These are phyloP conservation scores for Adelognathus sp. DNA, from an alignment of 2,888 invertebrate genomes.

Conservation along the genomic window DNA sequence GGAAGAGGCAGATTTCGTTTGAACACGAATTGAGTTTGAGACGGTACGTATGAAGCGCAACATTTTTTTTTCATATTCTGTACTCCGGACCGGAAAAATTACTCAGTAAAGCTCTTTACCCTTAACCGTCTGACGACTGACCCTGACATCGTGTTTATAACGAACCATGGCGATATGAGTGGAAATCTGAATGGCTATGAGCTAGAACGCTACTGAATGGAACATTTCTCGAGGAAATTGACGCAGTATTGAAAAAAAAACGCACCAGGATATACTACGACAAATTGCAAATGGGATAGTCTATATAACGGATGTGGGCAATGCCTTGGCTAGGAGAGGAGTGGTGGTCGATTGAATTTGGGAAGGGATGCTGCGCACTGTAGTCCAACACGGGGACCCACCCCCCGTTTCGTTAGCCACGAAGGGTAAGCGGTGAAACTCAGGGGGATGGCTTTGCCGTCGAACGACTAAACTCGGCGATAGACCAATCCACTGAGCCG, in stretches of 20 bases:
- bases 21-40: too few species aligned
- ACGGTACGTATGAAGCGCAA: too few species aligned
- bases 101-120: too few species aligned
- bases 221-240: neutral
- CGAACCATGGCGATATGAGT: too few species aligned
- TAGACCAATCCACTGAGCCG: slow-evolving; percentile 70
- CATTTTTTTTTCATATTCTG: too few species aligned
- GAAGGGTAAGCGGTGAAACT: slow-evolving; percentile 30
- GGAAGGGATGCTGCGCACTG: slow-evolving; percentile 63
- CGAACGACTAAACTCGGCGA: slow-evolving; percentile 67
- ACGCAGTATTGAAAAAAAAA: neutral
- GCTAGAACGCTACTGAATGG: too few species aligned
- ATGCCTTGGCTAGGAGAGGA: slow-evolving; percentile 45
- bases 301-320: slow-evolving; percentile 74
- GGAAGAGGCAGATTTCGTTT: too few species aligned
- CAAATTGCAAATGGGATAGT: slow-evolving; percentile 25
- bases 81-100: too few species aligned
- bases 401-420: slow-evolving; percentile 41
- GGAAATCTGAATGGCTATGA: too few species aligned
- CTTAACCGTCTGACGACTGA: too few species aligned
- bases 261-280: neutral
- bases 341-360: slow-evolving; percentile 14
- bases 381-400: slow-evolving; percentile 53
- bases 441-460: slow-evolving; percentile 49
- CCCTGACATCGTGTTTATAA: too few species aligned